Percentiles rank a stretch among this genome's conserved stretches.
These are phyloP conservation scores for Pteruthius melanotis DNA, from an alignment of 2,113 vertebrate species.

Conservation along the genomic window DNA sequence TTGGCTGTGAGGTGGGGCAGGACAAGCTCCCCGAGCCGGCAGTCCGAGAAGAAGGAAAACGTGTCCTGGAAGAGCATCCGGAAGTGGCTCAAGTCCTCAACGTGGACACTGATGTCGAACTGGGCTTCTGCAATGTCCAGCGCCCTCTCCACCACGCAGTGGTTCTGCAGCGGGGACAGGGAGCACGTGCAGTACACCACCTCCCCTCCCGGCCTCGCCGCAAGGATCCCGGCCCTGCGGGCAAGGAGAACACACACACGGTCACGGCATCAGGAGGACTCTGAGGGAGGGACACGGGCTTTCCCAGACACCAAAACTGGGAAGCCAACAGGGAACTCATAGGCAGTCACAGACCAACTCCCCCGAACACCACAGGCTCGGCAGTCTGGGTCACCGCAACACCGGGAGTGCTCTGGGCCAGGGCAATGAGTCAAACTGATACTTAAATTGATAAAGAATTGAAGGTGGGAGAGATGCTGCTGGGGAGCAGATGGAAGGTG, in stretches of 20 bases:
- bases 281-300: background rate
- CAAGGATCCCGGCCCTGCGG: slow-evolving; percentile 84
- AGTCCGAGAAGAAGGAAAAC: slow-evolving; percentile 81
- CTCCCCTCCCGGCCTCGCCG: slow-evolving; percentile 79
- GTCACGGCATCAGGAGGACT: accelerated
- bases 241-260: background rate
- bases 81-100: slow-evolving; percentile 79
- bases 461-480: accelerated
- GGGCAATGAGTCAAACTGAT: background rate
- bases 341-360: background rate
- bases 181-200: slow-evolving; percentile 92
- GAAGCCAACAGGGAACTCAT: accelerated
- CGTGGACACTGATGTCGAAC: slow-evolving; percentile 69
- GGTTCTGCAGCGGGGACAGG: slow-evolving; percentile 89
- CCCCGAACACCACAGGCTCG: background rate
- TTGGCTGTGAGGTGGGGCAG: slow-evolving; percentile 90
- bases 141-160: slow-evolving; percentile 83
- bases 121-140: slow-evolving; percentile 75
- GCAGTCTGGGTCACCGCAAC: background rate
- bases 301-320: accelerated
- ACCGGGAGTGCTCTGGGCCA: background rate
- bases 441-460: background rate
- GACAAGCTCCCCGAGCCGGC: slow-evolving; percentile 85
- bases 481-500: background rate
- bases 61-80: slow-evolving; percentile 78